Evolutionary conservation across 2,888 invertebrate species (phyloP), one percentile per base, ranked within the genome.

Genomic region (Ctena decussata): DNA sequence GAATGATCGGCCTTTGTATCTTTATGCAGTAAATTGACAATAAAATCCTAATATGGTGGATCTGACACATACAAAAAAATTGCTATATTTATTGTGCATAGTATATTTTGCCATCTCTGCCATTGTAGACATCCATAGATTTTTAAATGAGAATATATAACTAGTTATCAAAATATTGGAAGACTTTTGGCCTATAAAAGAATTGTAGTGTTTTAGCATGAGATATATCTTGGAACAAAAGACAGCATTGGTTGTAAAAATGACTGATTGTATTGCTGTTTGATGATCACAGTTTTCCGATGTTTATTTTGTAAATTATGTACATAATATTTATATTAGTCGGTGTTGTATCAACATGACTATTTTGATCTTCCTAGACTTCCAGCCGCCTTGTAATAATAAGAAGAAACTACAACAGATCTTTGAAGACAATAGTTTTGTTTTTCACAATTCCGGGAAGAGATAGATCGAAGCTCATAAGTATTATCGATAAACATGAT

Each of bases 191-290:
- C 74, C 88, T 77, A 81, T 71, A 78, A 84, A 70, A 69, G 74
- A 60, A 65, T 77, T 77, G 60, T 73, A 76, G 77, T 73, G 53
- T 83, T 79, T 78, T 86, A 78, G 78, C 76, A 75, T 76, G 79
- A 82, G 78, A 80, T 76, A 80, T 80, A 76, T 77, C 24, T 41
- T 80, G 82, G 80, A 82, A 86, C 84, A 89, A 86, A 72, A 65
- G 44, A 27, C 5, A 18, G 11, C n/a, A 24, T 86, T 84, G 84
- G 77, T 80, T 41, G 30, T 75, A 80, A 79, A 89, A 89, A 89
- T 89, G 89, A 89, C 80, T 86, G 89, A 89, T 89, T 89, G 86
- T 85, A 86, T 78, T 83, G 18, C 41, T 89, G 84, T 86, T 89
- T 89, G 84, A 79, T 80, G 84, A 82, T 72, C 46, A 65, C 69